Conservation (phyloP, 1,140 invertebrate genomes). For the Sycophaga agraensis region DNA sequence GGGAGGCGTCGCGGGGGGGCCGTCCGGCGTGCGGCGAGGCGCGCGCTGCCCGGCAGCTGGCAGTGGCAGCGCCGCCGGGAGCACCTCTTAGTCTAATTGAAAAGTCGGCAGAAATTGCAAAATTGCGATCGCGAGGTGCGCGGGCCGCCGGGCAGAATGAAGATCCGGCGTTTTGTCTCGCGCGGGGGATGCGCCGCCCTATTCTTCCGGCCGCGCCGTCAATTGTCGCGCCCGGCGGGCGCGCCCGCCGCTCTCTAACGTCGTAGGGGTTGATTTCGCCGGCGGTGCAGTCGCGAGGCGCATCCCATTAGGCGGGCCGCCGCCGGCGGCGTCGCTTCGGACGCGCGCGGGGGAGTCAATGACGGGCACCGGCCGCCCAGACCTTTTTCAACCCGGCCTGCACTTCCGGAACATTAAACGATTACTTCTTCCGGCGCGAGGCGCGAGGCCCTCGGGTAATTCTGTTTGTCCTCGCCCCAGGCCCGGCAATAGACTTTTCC, state of each 20-base stretch:
- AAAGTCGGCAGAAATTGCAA: constrained; percentile 59
- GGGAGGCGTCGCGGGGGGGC: constrained; percentile 39
- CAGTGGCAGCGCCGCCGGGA: constrained; percentile 36
- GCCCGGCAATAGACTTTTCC: not conserved
- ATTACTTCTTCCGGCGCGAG: constrained; percentile 22
- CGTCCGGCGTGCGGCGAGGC: constrained; percentile 35
- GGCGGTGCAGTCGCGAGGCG: constrained; percentile 3
- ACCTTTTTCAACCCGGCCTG: constrained; percentile 18
- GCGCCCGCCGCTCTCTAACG: constrained; percentile 10
- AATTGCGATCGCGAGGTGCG: constrained; percentile 59
- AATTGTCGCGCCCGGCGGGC: constrained; percentile 47
- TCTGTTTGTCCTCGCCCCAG: constrained; percentile 17
- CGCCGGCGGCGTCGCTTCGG: not conserved
- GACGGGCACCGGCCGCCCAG: not conserved
- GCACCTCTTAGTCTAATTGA: constrained; percentile 60
- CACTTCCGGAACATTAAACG: constrained; percentile 32
- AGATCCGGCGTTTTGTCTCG: constrained; percentile 56
- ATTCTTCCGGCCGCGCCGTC: constrained; percentile 49
- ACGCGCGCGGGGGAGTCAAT: not conserved
- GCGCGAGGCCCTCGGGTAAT: constrained; percentile 27
- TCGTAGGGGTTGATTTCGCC: constrained; percentile 28
- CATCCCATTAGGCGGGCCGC: constrained; percentile 2
- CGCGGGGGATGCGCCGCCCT: no score
- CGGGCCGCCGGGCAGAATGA: constrained; percentile 48
- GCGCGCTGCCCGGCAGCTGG: constrained; percentile 27